phyloP scores from a whole-genome alignment of 1,140 invertebrate species.

The Brachionus asplanchnoidis region DNA sequence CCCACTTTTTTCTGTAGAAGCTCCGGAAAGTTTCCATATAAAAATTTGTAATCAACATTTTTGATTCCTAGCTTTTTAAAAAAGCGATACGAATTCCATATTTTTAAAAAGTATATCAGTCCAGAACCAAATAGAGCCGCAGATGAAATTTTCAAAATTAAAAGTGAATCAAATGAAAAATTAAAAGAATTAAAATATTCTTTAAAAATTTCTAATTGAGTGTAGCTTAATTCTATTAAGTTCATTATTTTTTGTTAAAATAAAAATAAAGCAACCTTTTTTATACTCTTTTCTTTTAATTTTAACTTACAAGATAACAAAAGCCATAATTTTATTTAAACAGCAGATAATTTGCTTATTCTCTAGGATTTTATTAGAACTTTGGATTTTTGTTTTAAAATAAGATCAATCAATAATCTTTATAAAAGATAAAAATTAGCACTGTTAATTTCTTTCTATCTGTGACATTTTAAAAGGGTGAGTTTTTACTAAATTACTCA shows the following conservation, averaged over 20 bases:
- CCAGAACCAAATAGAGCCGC: background rate
- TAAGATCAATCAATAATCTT: background rate
- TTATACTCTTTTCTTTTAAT: too few relatives aligned
- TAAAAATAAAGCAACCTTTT: background rate
- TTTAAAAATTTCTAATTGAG: background rate
- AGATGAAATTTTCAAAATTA: background rate
- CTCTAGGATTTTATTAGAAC: background rate
- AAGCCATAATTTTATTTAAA: too few relatives aligned
- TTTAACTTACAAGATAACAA: too few relatives aligned
- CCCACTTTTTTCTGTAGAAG: background rate
- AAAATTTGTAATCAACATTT: background rate
- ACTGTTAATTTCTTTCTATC: too few relatives aligned
- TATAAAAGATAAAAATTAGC: too few relatives aligned
- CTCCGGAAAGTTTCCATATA: background rate
- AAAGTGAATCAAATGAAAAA: background rate
- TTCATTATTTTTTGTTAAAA: background rate
- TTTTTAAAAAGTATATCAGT: background rate
- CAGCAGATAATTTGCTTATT: too few relatives aligned
- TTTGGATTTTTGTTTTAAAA: background rate
- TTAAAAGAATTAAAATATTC: background rate
- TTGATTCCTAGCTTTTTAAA: background rate
- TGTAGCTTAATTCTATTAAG: background rate
- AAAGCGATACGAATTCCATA: constrained; percentile 13
- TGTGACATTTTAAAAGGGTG: too few relatives aligned
- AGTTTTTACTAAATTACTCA: too few relatives aligned